These are phyloP conservation scores for Cephus runcator DNA, from an alignment of 2,888 invertebrate genomes.

Conservation along the genomic window DNA sequence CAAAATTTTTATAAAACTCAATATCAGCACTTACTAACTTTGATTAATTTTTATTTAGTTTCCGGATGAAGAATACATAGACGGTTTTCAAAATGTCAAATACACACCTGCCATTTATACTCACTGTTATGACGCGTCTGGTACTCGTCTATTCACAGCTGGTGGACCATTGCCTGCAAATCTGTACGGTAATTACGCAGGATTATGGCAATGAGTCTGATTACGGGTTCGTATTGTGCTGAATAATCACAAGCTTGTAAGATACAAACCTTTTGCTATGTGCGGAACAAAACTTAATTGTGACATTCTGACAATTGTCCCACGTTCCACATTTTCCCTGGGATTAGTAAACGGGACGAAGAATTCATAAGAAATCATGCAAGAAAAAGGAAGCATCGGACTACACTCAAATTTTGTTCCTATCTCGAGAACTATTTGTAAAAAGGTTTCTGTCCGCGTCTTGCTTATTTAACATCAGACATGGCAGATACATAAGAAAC, in stretches of 20 bases:
- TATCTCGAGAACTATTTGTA: conserved; percentile 9
- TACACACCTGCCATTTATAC: conserved; percentile 96
- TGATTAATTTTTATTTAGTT: conserved; percentile 70
- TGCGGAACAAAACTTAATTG: background rate
- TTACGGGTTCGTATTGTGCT: background rate
- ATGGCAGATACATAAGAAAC: background rate
- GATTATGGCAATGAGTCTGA: conserved; percentile 83
- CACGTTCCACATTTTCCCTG: background rate
- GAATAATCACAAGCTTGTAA: background rate
- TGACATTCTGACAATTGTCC: background rate
- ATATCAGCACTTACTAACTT: background rate
- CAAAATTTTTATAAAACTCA: background rate
- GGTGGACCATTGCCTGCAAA: conserved; percentile 95
- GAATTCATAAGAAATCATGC: conserved; percentile 7
- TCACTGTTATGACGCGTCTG: conserved; percentile 93
- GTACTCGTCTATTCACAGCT: conserved; percentile 92
- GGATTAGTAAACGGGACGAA: background rate
- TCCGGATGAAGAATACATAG: conserved; percentile 85
- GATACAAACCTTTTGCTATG: background rate
- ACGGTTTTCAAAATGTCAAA: conserved; percentile 85
- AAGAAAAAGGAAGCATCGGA: background rate
- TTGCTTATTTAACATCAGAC: background rate
- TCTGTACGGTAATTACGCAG: conserved; percentile 93
- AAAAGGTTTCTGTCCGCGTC: background rate
- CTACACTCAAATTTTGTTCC: conserved; percentile 20